Conservation (phyloP, 2,113 vertebrate species). For the Aepyceros melampus region DNA sequence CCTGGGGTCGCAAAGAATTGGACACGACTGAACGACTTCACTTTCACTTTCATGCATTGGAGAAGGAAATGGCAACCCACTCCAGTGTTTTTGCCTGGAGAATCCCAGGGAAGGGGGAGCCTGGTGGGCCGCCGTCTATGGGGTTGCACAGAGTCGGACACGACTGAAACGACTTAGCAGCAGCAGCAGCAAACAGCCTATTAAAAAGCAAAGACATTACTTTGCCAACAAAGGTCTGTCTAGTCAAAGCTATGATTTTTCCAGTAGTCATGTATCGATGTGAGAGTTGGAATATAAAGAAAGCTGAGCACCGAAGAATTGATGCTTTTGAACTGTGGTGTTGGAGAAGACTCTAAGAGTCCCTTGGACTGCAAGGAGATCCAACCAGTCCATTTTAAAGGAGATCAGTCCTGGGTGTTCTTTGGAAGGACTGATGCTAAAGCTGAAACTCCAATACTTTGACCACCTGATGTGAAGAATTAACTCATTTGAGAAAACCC, state of each 20-base stretch:
- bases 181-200: not conserved
- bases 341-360: not conserved
- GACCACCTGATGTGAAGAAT: not conserved
- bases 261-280: not conserved
- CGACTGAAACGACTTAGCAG: no score
- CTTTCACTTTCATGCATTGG: no score
- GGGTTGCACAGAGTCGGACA: fast-evolving
- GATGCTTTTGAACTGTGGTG: not conserved
- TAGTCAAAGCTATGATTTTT: not conserved
- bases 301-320: not conserved
- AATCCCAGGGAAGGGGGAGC: no score
- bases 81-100: no score
- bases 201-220: not conserved
- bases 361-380: not conserved
- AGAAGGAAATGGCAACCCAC: no score
- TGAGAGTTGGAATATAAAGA: not conserved
- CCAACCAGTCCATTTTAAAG: not conserved
- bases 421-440: not conserved
- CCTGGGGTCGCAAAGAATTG: no score
- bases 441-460: not conserved
- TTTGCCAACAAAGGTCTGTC: not conserved
- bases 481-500: not conserved
- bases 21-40: no score
- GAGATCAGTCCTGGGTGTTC: not conserved
- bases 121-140: no score